phyloP scores from a whole-genome alignment of 2,888 invertebrate genomes.

The Eristalinus aeneus region DNA sequence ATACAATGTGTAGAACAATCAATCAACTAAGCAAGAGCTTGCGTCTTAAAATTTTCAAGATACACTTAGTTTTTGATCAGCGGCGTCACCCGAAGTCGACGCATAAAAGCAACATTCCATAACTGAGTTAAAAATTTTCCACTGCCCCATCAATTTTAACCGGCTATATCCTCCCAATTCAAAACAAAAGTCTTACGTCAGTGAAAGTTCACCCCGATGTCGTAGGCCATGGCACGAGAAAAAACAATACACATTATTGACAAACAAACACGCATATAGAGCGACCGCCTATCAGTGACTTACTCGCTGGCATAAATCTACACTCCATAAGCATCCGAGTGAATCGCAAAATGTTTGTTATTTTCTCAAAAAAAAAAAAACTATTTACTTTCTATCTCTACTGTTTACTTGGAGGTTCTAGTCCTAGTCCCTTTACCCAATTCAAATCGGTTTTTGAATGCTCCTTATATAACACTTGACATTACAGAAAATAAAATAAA shows the following conservation, averaged over 20 bases:
- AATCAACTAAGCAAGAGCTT: too few relatives aligned
- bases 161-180: not conserved
- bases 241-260: not conserved
- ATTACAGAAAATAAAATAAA: conserved; percentile 21
- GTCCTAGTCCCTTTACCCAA: conserved; percentile 28
- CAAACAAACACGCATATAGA: not conserved
- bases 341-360: not conserved
- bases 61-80: too few relatives aligned
- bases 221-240: not conserved
- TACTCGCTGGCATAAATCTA: not conserved
- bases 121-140: not conserved
- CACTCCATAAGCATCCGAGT: not conserved
- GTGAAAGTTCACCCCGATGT: not conserved
- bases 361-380: not conserved
- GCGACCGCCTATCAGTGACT: not conserved
- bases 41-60: too few relatives aligned
- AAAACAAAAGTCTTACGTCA: not conserved
- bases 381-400: not conserved
- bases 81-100: not conserved
- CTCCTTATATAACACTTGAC: conserved; percentile 38
- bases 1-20: too few relatives aligned
- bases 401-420: conserved; percentile 7
- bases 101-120: not conserved
- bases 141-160: not conserved
- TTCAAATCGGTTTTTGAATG: conserved; percentile 6